Base-by-base conservation (phyloP, 2,888 invertebrate genomes). In the Melieria picta region DNA sequence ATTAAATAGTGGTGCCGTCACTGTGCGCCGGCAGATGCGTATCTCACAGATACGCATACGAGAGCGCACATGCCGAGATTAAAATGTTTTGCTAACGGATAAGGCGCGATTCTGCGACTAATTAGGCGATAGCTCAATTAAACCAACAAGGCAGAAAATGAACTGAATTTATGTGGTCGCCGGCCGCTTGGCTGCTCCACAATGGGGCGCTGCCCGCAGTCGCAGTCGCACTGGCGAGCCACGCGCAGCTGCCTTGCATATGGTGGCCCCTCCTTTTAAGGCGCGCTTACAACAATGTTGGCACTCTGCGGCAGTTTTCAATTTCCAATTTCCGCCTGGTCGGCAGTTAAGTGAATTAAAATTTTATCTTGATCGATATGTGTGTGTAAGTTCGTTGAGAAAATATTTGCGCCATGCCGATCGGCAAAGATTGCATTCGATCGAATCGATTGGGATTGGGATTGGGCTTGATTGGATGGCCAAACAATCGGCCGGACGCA, bases 81-180 rank as follows among this genome's bases (percentile, higher is more conserved):
- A 65, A 69, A 72, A 72, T 72, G 69, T 72, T 72, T 60, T 66
- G 62, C 69, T 72, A 65, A 68, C 71, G 74, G 78, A 78, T 77
- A 76, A 77, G 74, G 74, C 67, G 60, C 66, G 69, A 71, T 73
- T 61, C 65, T 68, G 72, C 74, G 76, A 76, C 79, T 80, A 80
- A 80, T 80, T 80, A 79, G 79, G 78, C 75, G 78, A 80, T 79
- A 79, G 79, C 79, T 80, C 80, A 80, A 80, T 80, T 80, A 79
- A 79, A 78, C 78, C 74, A 79, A 80, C 80, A 79, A 79, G 79
- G 76, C 76, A 75, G 74, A 77, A 76, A 78, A 77, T 76, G 77
- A 76, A 72, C 74, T 76, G 65, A 71, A 73, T 76, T 73, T 73
- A 76, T 69, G 67, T 66, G 66, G 42, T 42, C 48, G 9, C 58